Base-by-base conservation (phyloP, 2,797 vertebrate genomes). In the Sitta carolinensis region DNA sequence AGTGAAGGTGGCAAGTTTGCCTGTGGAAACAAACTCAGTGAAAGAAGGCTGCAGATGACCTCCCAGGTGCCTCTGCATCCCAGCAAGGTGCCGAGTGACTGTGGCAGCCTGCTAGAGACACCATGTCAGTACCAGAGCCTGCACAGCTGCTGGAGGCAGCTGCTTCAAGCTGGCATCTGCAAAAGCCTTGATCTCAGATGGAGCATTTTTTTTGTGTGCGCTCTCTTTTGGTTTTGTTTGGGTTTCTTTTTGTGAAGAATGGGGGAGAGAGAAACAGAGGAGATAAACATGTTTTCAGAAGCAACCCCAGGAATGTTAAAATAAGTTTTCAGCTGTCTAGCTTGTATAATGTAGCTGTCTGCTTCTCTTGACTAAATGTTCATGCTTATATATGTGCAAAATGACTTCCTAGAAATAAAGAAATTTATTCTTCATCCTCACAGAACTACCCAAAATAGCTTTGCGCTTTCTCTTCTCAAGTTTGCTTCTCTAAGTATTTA, bases 221-320 rank as follows among this genome's bases (percentile, higher is more conserved):
- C 22, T 48, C 34, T 22, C 20, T 63, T 21, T 27, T 15, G 22
- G 10, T 8, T 3, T 36, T 25, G 14, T 10, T 52, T n/a, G 16
- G 26, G 20, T 11, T 6, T 5, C 27, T 19, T 19, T 42, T 34
- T 10, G 21, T 22, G 25, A 26, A n/a, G 36, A 23, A 50, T 40
- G 11, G 2, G 4, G 20, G 14, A 50, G 14, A 15, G 13, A 58
- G 32, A 73, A 73, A 66, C 0, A 2, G 13, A 47, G n/a, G 13
- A 52, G 11, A 64, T 57, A 82, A 89, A 27, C 0, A 27, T 1
- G 15, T 45, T 74, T 21, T 38, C 11, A 26, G 13, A 40, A 66
- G 62, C 64, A 73, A 48, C 16, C 0, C 2, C 3, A 30, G 42
- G 26, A 70, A 32, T 15, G 6, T 54, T 26, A 11, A 70, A 70